phyloP scores from a whole-genome alignment of 2,888 invertebrate genomes.

The Melanargia galathea region DNA sequence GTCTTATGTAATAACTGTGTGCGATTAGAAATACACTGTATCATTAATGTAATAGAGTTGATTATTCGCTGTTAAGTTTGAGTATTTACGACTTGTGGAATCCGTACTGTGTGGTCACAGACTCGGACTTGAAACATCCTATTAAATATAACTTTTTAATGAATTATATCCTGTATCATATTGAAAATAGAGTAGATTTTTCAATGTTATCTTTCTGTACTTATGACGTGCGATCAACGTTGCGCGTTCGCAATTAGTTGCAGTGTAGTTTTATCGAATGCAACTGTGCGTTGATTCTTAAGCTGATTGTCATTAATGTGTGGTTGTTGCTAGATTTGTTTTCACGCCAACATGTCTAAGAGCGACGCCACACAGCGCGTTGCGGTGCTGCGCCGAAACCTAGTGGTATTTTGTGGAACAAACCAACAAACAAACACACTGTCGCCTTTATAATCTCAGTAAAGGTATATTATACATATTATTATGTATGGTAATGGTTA shows the following conservation, averaged over 20 bases:
- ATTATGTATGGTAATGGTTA: too few species aligned
- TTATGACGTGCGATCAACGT: background rate
- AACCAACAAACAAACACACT: too few species aligned
- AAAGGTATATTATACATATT: too few species aligned
- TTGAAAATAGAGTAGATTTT: background rate
- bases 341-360: too few species aligned
- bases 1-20: background rate
- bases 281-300: conserved; percentile 16
- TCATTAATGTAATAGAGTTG: background rate
- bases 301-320: conserved; percentile 17
- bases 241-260: conserved; percentile 17
- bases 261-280: conserved; percentile 23
- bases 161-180: background rate
- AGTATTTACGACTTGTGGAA: background rate
- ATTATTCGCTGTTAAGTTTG: background rate
- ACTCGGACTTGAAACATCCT: background rate
- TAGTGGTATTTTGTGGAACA: too few species aligned
- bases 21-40: conserved; percentile 15
- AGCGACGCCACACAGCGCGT: too few species aligned
- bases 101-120: background rate
- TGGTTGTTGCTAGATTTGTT: conserved; percentile 20
- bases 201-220: background rate
- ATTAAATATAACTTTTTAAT: background rate
- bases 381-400: too few species aligned
- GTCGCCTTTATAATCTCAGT: too few species aligned